phyloP scores from a whole-genome alignment of 2,113 vertebrate genomes.

The Fregata magnificens region DNA sequence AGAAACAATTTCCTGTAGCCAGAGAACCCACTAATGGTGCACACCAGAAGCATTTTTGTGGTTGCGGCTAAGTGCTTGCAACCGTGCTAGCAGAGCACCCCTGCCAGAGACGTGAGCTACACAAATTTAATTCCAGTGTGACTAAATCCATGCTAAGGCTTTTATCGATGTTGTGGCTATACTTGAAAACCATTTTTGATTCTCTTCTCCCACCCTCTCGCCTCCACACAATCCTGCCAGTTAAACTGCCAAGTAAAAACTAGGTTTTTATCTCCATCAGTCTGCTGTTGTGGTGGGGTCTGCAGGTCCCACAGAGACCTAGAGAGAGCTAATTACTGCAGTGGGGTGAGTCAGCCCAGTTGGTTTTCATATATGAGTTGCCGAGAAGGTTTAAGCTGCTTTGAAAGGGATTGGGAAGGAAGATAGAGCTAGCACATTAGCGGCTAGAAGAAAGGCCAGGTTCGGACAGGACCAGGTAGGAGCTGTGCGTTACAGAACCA shows the following conservation, averaged over 20 bases:
- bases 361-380: neutral
- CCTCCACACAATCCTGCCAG: neutral
- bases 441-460: neutral
- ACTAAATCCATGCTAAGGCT: neutral
- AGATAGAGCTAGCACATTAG: fast-evolving
- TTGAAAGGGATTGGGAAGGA: neutral
- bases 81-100: neutral
- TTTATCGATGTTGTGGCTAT: neutral
- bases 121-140: neutral
- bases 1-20: neutral
- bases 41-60: neutral
- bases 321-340: neutral
- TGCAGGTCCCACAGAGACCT: neutral
- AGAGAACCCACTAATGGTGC: neutral
- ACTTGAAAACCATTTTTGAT: neutral
- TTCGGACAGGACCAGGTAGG: neutral
- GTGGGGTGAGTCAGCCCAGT: neutral
- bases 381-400: neutral
- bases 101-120: neutral
- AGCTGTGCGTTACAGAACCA: neutral
- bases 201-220: neutral
- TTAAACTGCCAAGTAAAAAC: neutral
- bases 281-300: neutral
- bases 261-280: neutral
- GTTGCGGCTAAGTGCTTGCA: neutral